A percentile compares a stretch with the other conserved stretches of the same genome.
Conservation (phyloP, 1,140 invertebrate genomes). For the Ostrea edulis region DNA sequence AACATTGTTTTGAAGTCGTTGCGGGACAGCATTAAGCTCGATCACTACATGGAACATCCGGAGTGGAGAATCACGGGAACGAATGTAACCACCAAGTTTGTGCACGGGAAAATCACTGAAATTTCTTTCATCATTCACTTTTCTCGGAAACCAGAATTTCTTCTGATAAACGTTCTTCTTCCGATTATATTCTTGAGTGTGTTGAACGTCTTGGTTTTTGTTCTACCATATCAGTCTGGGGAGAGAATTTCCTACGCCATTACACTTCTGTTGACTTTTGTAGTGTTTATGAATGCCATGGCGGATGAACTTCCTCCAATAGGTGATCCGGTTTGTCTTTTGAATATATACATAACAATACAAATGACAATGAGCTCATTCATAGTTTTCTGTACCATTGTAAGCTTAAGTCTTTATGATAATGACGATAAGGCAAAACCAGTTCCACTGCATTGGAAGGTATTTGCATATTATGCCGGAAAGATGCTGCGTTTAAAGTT, state of each 20-base stretch:
- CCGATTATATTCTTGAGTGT: conserved; percentile 10
- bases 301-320: conserved; percentile 49
- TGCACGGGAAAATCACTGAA: neutral
- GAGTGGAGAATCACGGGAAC: conserved; percentile 3
- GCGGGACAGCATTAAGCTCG: neutral
- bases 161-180: conserved; percentile 35
- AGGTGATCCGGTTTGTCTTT: conserved; percentile 40
- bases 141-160: conserved; percentile 35
- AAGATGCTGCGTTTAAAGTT: conserved; percentile 11
- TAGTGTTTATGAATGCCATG: conserved; percentile 42
- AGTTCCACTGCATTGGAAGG: neutral
- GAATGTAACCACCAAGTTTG: neutral
- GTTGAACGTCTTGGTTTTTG: conserved; percentile 41
- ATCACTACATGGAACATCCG: neutral
- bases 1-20: neutral
- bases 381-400: conserved; percentile 28
- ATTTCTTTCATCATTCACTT: conserved; percentile 20
- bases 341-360: conserved; percentile 42
- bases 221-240: conserved; percentile 38
- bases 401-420: neutral
- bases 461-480: conserved; percentile 8
- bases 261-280: conserved; percentile 39
- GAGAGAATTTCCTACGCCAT: conserved; percentile 45
- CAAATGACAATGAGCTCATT: conserved; percentile 33
- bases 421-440: conserved; percentile 32